Evolutionary conservation across 2,113 vertebrate genomes (phyloP).

Genomic region (Regulus satrapa): DNA sequence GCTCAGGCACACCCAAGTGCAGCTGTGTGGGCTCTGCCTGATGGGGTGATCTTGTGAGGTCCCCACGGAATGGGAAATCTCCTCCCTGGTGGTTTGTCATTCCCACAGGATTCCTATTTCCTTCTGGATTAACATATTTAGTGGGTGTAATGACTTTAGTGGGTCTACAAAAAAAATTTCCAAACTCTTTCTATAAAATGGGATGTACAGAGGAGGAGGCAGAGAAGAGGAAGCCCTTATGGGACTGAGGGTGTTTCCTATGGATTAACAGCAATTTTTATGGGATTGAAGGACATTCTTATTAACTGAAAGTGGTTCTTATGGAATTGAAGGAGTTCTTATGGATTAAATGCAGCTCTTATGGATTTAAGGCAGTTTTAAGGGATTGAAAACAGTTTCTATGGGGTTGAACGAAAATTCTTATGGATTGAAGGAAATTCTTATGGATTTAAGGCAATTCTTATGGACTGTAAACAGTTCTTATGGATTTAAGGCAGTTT

Average conservation of each 20-base stretch:
- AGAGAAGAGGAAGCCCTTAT: not conserved
- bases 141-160: not conserved
- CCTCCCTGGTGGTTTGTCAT: not conserved
- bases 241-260: not conserved
- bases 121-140: not conserved
- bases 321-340: not conserved
- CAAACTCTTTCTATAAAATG: not conserved
- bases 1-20: not conserved
- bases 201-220: not conserved
- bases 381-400: fast-evolving
- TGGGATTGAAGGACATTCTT: not conserved
- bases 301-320: not conserved
- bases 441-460: fast-evolving
- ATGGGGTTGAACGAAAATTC: not conserved
- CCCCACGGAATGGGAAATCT: not conserved
- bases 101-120: not conserved
- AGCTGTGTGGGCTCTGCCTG: not conserved
- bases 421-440: too few relatives aligned
- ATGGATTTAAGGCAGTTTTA: not conserved
- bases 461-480: not conserved
- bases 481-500: not conserved
- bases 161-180: not conserved
- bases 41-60: not conserved
- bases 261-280: not conserved
- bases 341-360: not conserved